Conservation (phyloP, 1,140 invertebrate genomes). For the Drosophila bocki region DNA sequence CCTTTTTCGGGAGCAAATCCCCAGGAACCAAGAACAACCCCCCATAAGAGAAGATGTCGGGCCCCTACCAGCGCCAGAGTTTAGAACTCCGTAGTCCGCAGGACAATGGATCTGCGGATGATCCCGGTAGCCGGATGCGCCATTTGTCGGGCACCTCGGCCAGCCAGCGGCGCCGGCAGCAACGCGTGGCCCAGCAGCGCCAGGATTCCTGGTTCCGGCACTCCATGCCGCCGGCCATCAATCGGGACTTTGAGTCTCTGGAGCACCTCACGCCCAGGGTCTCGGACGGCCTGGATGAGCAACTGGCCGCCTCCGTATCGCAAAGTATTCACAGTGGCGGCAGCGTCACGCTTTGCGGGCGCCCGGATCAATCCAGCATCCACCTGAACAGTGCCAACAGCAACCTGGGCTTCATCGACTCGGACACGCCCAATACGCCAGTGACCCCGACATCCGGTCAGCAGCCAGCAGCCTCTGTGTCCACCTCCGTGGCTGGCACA, state of each 20-base stretch:
- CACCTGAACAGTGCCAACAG: conserved; percentile 81
- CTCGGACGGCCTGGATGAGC: conserved; percentile 70
- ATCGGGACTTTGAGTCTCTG: conserved; percentile 74
- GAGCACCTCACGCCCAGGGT: conserved; percentile 64
- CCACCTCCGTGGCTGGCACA: conserved; percentile 60
- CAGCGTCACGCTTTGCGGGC: conserved; percentile 45
- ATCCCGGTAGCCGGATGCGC: conserved; percentile 30
- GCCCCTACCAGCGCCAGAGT: conserved; percentile 61
- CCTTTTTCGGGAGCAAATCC: conserved; percentile 40
- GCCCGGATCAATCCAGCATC: conserved; percentile 61
- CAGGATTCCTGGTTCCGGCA: conserved; percentile 81
- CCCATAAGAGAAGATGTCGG: conserved; percentile 47
- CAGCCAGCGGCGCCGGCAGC: conserved; percentile 67
- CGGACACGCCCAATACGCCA: conserved; percentile 76
- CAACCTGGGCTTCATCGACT: conserved; percentile 80
- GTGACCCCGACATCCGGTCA: conserved; percentile 52
- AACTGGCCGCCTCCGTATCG: conserved; percentile 67
- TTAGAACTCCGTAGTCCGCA: conserved; percentile 58
- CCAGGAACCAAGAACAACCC: neutral
- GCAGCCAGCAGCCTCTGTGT: conserved; percentile 48
- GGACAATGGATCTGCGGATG: conserved; percentile 10
- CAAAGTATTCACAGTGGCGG: conserved; percentile 47
- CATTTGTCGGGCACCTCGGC: conserved; percentile 32
- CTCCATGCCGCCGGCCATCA: conserved; percentile 77
- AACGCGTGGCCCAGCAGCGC: conserved; percentile 59